phyloP scores from a whole-genome alignment of 1,140 invertebrate genomes.

The Mercenaria mercenaria region DNA sequence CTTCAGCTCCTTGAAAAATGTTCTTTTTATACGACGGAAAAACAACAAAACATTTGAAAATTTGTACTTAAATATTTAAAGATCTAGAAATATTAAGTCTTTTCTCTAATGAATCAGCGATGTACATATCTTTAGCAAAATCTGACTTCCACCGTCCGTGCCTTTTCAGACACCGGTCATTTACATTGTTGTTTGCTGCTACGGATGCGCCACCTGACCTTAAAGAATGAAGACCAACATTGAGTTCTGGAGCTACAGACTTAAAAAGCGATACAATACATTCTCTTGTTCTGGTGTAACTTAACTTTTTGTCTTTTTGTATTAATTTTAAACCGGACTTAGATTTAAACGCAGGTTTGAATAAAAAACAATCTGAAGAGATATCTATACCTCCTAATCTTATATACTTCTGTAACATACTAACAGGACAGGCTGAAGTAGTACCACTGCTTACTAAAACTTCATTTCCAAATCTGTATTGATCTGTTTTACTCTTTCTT shows the following conservation, averaged over 20 bases:
- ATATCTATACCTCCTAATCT: background rate
- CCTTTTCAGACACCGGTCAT: conserved; percentile 13
- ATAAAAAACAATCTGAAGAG: background rate
- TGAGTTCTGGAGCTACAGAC: background rate
- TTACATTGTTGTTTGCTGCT: background rate
- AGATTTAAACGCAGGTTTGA: conserved; percentile 19
- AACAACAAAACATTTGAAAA: too few relatives aligned
- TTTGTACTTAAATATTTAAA: conserved; percentile 15
- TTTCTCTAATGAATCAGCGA: conserved; percentile 32
- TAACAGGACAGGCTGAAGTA: conserved; percentile 23
- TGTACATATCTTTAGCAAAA: conserved; percentile 25
- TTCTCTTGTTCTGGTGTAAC: conserved; percentile 46
- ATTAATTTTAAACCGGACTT: conserved; percentile 16
- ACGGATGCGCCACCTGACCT: conserved; percentile 33
- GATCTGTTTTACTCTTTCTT: conserved; percentile 50
- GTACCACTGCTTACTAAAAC: conserved; percentile 16
- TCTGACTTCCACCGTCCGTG: conserved; percentile 62
- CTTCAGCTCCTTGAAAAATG: too few relatives aligned
- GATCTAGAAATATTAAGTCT: background rate
- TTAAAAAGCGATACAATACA: background rate
- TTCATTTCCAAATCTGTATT: conserved; percentile 46
- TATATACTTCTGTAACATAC: conserved; percentile 40
- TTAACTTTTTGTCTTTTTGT: conserved; percentile 39
- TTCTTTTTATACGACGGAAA: too few relatives aligned
- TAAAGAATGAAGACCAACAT: conserved; percentile 40